Evolutionary conservation across 2,113 vertebrate genomes (phyloP).

Genomic region (Semicossyphus pulcher): DNA sequence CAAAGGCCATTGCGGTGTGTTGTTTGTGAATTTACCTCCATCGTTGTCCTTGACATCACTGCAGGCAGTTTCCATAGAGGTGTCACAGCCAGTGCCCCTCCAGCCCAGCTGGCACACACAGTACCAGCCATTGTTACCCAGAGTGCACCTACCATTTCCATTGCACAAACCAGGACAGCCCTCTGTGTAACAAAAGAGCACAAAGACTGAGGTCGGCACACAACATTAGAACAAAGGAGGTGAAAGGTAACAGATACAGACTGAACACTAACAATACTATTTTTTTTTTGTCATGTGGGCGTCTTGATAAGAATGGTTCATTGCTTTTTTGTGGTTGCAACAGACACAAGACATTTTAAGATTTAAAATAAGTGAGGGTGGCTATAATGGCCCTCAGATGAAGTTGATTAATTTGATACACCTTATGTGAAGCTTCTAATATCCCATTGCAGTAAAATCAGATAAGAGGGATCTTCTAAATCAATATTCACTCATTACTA

Average conservation of each 20-base stretch:
- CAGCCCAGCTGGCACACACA: slow-evolving; percentile 98
- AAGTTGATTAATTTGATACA: slow-evolving; percentile 79
- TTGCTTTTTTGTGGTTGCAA: slow-evolving; percentile 5
- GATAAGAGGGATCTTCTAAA: slow-evolving; percentile 73
- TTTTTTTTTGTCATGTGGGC: slow-evolving; percentile 6
- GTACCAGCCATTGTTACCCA: slow-evolving; percentile 97
- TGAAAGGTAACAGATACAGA: neutral
- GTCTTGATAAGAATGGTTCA: slow-evolving; percentile 15
- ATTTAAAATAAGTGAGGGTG: slow-evolving; percentile 37
- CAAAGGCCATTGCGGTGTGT: slow-evolving; percentile 39
- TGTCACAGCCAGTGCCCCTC: slow-evolving; percentile 96
- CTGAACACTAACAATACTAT: neutral
- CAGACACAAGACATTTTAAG: slow-evolving; percentile 29
- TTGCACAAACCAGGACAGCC: slow-evolving; percentile 98
- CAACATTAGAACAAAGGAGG: slow-evolving; percentile 24
- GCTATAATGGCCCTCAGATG: slow-evolving; percentile 54
- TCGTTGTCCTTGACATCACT: slow-evolving; percentile 97
- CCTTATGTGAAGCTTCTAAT: slow-evolving; percentile 74
- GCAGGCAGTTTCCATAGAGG: slow-evolving; percentile 97
- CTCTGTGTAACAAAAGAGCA: slow-evolving; percentile 87
- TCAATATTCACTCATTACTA: slow-evolving; percentile 82
- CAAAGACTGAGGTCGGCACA: slow-evolving; percentile 43
- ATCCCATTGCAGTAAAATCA: slow-evolving; percentile 75
- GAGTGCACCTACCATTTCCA: slow-evolving; percentile 96
- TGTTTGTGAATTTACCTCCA: slow-evolving; percentile 88